A percentile compares a stretch with the other conserved stretches of the same genome.
Evolutionary conservation across 1,140 invertebrate species (phyloP).

Genomic region (Drosophila yakuba): DNA sequence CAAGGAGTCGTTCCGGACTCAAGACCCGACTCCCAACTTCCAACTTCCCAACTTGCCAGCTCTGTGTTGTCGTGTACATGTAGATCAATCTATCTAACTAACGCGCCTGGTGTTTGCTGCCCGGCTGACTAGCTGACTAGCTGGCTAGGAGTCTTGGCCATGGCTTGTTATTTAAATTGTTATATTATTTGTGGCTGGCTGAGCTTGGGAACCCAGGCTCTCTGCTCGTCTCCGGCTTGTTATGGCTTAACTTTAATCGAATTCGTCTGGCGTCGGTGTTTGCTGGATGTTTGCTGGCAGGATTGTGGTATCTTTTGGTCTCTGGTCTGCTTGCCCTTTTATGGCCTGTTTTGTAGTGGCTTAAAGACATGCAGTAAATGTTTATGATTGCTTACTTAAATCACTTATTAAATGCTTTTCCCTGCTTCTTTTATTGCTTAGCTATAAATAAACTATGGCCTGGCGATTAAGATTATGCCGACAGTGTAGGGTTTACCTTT

Average conservation of each 20-base stretch:
- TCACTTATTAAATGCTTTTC: slow-evolving; percentile 66
- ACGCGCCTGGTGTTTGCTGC: slow-evolving; percentile 78
- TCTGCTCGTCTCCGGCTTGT: slow-evolving; percentile 51
- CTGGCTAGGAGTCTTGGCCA: slow-evolving; percentile 40
- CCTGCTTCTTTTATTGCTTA: slow-evolving; percentile 39
- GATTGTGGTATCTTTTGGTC: slow-evolving; percentile 7
- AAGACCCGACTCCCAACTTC: neutral
- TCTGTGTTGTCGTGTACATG: slow-evolving; percentile 80
- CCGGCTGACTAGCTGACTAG: neutral
- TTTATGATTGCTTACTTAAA: slow-evolving; percentile 70
- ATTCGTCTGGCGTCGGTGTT: slow-evolving; percentile 63
- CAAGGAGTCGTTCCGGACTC: slow-evolving; percentile 29
- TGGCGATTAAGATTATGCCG: slow-evolving; percentile 18
- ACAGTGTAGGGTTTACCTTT: neutral
- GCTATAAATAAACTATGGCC: slow-evolving; percentile 40
- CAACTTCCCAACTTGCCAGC: slow-evolving; percentile 14
- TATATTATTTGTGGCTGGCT: slow-evolving; percentile 80
- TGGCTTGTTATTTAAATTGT: slow-evolving; percentile 83
- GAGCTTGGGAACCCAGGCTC: slow-evolving; percentile 66
- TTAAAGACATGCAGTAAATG: slow-evolving; percentile 64
- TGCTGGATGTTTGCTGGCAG: slow-evolving; percentile 14
- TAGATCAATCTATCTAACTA: slow-evolving; percentile 83
- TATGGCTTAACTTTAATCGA: slow-evolving; percentile 78
- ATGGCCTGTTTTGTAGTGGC: slow-evolving; percentile 52
- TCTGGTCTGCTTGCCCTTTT: slow-evolving; percentile 50